Base-by-base conservation (phyloP, 1,140 invertebrate species). In the Hestina assimilis region DNA sequence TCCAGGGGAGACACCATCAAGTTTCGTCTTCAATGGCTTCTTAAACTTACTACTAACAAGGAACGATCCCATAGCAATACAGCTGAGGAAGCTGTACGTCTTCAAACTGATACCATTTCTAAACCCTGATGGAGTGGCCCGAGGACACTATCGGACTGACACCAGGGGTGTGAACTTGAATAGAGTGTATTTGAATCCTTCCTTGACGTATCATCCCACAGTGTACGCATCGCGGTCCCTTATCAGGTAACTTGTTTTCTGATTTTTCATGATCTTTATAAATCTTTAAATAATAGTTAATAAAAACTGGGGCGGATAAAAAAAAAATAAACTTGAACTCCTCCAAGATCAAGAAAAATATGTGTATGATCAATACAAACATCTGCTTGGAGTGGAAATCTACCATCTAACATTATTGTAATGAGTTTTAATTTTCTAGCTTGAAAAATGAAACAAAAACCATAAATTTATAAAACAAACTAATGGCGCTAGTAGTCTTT, bases 71-170 rank as follows among this genome's bases (percentile, higher is more conserved):
- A 92, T 96, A 20, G 96, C 91, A 80, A 70, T 92, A 48, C 87
- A 91, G 65, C 84, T 98, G 8, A 90, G 96, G 29, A 92, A 94
- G 66, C 79, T 92, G 29, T 96, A 95, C 75, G 95, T 98, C 42
- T 98, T 98, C 88, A 98, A 98, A 89, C 86, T 98, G 63, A 94
- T 98, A 54, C 96, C 97, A 1, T 95, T 97, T 91, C 87, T 98
- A 40, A 98, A 98, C 89, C 96, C 97, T 1, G 97, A 98, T 81
- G 96, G 97, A 4, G 96, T 98, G 0, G 92, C 93, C n/a, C 89
- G 92, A 42, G 96, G 96, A 3, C 95, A 97, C 82, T 98, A 98
- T 80, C 89, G 96, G 24, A 97, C 96, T 28, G 96, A 98, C 83
- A 95, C 95, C 0, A 90, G 93, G 51, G 97, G 97, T 3, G 93